A percentile compares a stretch with the other conserved stretches of the same genome.
phyloP scores from a whole-genome alignment of 2,888 invertebrate species.

The Pomacea canaliculata region DNA sequence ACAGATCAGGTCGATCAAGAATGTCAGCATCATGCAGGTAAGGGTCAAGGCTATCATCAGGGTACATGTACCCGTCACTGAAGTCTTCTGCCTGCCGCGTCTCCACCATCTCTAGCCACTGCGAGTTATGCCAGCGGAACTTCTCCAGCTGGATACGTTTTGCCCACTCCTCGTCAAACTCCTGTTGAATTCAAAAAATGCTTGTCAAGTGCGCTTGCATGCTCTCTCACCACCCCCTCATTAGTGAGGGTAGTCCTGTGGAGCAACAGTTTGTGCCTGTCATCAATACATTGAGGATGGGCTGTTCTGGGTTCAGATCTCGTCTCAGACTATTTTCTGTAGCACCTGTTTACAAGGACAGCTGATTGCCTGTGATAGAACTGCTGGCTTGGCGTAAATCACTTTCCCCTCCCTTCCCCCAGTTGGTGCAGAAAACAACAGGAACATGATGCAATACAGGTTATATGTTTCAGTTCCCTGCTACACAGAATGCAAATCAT shows the following conservation, averaged over 20 bases:
- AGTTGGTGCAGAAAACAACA: too few relatives aligned
- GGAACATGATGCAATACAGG: too few relatives aligned
- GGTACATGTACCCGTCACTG: constrained; percentile 63
- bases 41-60: constrained; percentile 63
- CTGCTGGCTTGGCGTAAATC: too few relatives aligned
- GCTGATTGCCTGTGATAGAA: too few relatives aligned
- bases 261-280: too few relatives aligned
- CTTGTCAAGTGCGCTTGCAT: background rate
- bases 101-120: constrained; percentile 98
- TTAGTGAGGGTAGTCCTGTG: background rate
- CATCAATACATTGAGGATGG: too few relatives aligned
- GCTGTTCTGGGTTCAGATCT: too few relatives aligned
- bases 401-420: too few relatives aligned
- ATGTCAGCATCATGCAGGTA: constrained; percentile 68
- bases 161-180: constrained; percentile 92
- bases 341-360: too few relatives aligned
- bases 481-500: too few relatives aligned
- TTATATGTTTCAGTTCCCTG: too few relatives aligned
- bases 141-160: constrained; percentile 91
- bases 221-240: background rate
- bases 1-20: constrained; percentile 66
- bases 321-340: too few relatives aligned
- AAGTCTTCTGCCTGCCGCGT: constrained; percentile 63
- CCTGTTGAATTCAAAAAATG: constrained; percentile 66
- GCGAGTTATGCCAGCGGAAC: constrained; percentile 97